These are phyloP conservation scores for Orientallactaga sibirica DNA, from an alignment of 2,797 vertebrate genomes.

Conservation along the genomic window DNA sequence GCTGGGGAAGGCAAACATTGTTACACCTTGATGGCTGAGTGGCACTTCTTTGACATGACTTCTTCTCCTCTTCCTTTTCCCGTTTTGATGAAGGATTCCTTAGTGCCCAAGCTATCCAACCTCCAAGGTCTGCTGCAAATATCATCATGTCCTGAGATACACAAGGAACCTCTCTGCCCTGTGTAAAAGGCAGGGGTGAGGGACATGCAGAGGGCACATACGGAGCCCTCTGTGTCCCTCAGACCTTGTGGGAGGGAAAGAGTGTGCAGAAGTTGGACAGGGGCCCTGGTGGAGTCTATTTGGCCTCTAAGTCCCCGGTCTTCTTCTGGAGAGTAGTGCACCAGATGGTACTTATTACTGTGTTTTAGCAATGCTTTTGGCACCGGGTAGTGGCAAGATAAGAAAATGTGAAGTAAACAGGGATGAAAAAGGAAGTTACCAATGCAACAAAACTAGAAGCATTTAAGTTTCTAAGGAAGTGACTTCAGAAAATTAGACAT, in stretches of 20 bases:
- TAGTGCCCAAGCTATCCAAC: conserved; percentile 9
- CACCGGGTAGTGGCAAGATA: conserved; percentile 53
- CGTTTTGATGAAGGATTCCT: neutral
- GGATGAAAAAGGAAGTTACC: conserved; percentile 55
- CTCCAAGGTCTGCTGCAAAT: conserved; percentile 50
- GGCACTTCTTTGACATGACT: neutral
- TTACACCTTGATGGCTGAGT: neutral
- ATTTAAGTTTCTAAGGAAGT: conserved; percentile 52
- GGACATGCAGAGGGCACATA: neutral
- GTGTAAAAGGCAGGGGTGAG: conserved; percentile 1
- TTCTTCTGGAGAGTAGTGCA: conserved; percentile 30
- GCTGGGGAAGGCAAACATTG: neutral
- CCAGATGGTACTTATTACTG: conserved; percentile 73
- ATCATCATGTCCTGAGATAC: conserved; percentile 29
- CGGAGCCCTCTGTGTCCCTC: neutral
- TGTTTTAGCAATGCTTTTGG: conserved; percentile 63
- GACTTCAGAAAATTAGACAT: conserved; percentile 29
- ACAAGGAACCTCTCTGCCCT: neutral
- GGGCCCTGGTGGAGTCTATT: conserved; percentile 35
- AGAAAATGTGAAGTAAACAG: conserved; percentile 72
- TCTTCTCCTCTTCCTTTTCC: conserved; percentile 13
- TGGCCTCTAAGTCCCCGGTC: conserved; percentile 13
- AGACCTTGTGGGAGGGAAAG: neutral
- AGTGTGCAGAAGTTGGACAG: conserved; percentile 7
- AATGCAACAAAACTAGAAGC: conserved; percentile 51